Base-by-base conservation (phyloP, 2,113 vertebrate genomes). In the Ceyx margarethae region DNA sequence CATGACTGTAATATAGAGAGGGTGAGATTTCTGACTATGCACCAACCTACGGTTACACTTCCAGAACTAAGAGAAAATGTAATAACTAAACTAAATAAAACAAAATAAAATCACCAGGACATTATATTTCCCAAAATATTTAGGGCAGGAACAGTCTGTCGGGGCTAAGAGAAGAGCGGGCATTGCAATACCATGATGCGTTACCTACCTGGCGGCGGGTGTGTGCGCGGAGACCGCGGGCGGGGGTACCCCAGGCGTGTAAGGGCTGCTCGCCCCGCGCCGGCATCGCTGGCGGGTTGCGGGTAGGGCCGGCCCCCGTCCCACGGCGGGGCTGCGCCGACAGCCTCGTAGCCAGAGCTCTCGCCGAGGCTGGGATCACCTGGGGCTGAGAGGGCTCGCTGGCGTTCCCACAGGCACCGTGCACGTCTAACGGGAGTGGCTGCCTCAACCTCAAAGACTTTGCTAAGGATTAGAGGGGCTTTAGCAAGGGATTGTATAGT, bases 241-340 rank as follows among this genome's bases (percentile, higher is more conserved):
- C 3, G 1, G 33, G 56, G 29, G 56, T 37, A 7, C 66, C 22
- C 7, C 12, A 4, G 43, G 42, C 2, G 1, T 4, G 48, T 50
- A 1, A 15, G 45, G 5, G 0, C 42, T 1, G 40, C 53, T 50
- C 1, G 2, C 40, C n/a, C 42, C 33, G 28, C 1, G 22, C 33
- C 22, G 57, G 14, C 57, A 2, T 7, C 5, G 0, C 48, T 15
- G 0, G 1, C 3, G 25, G 13, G n/a, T 73, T 10, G 3, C 13
- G 0, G 2, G 40, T 9, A 4, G 2, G 28, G 50, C 43, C 2
- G 33, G 29, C 0, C 1, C 22, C 46, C 0, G 1, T 23, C 56
- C 82, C 46, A 1, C 3, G 5, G 62, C 35, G 83, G 48, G 48
- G 48, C 65, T 42, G 60, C 3, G 1, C 42, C 2, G 3, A 15